Base-by-base conservation (phyloP, 2,797 vertebrate genomes). In the Lerista edwardsae region DNA sequence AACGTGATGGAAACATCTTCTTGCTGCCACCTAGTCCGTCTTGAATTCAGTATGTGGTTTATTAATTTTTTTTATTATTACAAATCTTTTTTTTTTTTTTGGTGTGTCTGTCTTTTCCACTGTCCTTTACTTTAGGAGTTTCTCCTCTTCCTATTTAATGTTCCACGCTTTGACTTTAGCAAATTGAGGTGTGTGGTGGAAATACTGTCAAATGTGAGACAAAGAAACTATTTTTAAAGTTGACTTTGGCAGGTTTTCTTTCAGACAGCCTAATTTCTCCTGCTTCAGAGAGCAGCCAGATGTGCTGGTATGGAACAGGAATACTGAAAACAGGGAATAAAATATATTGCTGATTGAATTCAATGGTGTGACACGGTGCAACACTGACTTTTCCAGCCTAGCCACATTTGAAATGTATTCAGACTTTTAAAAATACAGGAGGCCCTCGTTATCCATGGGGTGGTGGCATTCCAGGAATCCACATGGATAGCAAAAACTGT, bases 201-300 rank as follows among this genome's bases (percentile, higher is more conserved):
- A 79, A 77, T 73, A 6, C 12, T n/a, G 34, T 41, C 7, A 67
- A 44, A 83, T 71, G 57, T 84, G 61, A 80, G 72, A 71, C 23
- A 4, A 82, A 88, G 34, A 77, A 64, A 21, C 6, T 59, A 31
- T 59, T 34, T 65, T 31, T 83, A 80, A 84, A 89, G 67, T 84
- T 61, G 15, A 74, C 61, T 83, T 84, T 84, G 44, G 29, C 14
- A 80, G 78, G 19, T 29, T 83, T 61, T 72, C 64, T 82, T 84
- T 62, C 57, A 75, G 68, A 39, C 39, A 81, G 15, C 3, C 55
- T 86, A 61, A 87, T 55, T 80, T 72, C 68, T 8, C 7, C 44
- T 65, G 51, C 15, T 86, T 69, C 75, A 59, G 31, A 85, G 80
- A 65, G 5, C 7, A 74, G 29, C 64, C 14, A 85, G 31, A 44